Evolutionary conservation across 2,113 vertebrate species (phyloP).

Genomic region (Danionella cerebrum): DNA sequence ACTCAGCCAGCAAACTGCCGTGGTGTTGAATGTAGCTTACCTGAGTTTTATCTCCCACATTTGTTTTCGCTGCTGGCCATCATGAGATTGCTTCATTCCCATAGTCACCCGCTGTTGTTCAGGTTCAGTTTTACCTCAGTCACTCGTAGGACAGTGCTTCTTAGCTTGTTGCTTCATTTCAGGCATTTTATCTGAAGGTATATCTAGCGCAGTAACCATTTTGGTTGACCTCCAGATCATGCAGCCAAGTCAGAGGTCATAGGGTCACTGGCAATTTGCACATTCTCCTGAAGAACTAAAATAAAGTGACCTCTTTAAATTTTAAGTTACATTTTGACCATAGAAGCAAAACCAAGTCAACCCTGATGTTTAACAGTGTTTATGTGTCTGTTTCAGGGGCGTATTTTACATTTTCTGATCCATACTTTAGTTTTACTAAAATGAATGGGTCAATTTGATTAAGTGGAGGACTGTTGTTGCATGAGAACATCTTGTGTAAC

Average conservation of each 20-base stretch:
- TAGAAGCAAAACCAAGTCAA: not conserved
- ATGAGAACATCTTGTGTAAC: constrained; percentile 26
- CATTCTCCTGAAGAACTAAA: not conserved
- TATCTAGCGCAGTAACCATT: not conserved
- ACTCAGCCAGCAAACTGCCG: constrained; percentile 18
- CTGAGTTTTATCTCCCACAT: not conserved
- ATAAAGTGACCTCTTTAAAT: not conserved
- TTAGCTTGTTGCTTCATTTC: constrained; percentile 12
- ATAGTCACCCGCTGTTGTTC: not conserved
- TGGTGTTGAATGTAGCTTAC: constrained; percentile 37
- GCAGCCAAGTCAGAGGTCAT: not conserved
- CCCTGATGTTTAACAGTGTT: not conserved
- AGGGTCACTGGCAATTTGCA: not conserved
- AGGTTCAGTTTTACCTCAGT: constrained; percentile 28
- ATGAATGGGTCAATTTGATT: not conserved
- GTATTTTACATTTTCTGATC: not conserved
- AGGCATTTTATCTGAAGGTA: not conserved
- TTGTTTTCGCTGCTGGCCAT: constrained; percentile 27
- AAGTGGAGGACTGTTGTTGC: constrained; percentile 25
- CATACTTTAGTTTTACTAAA: constrained; percentile 4
- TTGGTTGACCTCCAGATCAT: not conserved
- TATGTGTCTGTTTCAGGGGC: constrained; percentile 4
- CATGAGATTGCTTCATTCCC: constrained; percentile 35
- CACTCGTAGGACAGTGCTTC: constrained; percentile 10
- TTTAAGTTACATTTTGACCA: not conserved